A percentile compares a stretch with the other conserved stretches of the same genome.
These are phyloP conservation scores for Ploceus nigricollis DNA, from an alignment of 2,113 vertebrate genomes.

Conservation along the genomic window DNA sequence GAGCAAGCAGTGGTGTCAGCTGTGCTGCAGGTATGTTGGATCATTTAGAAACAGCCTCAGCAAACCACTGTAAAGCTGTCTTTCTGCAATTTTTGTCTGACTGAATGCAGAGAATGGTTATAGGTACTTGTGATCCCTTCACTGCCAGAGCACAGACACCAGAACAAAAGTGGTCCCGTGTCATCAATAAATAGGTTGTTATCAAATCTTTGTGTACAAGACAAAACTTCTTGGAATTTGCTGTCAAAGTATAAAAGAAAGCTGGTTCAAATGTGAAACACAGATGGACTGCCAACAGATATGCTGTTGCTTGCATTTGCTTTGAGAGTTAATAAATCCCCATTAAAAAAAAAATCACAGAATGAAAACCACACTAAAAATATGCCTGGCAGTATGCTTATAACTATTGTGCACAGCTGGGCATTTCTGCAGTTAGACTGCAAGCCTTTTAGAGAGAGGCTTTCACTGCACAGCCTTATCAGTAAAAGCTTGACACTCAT, in stretches of 20 bases:
- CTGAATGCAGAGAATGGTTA: slow-evolving; percentile 14
- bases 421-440: background rate
- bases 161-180: background rate
- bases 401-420: background rate
- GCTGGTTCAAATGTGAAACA: background rate
- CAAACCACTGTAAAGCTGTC: slow-evolving; percentile 16
- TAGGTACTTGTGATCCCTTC: background rate
- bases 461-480: background rate
- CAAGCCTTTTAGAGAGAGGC: background rate
- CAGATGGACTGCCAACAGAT: background rate
- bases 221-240: slow-evolving; percentile 48
- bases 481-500: background rate
- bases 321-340: background rate
- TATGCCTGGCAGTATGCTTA: background rate
- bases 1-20: slow-evolving; percentile 19
- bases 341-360: background rate
- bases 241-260: slow-evolving; percentile 33
- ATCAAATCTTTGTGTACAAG: background rate
- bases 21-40: background rate
- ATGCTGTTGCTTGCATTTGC: background rate
- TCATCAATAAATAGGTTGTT: background rate
- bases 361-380: background rate
- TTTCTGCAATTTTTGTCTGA: slow-evolving; percentile 9
- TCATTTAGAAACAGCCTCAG: background rate
- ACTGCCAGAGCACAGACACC: background rate